Evolutionary conservation across 2,797 vertebrate species (phyloP), one percentile per base, ranked within the genome.

Genomic region (Cyclura pinguis): DNA sequence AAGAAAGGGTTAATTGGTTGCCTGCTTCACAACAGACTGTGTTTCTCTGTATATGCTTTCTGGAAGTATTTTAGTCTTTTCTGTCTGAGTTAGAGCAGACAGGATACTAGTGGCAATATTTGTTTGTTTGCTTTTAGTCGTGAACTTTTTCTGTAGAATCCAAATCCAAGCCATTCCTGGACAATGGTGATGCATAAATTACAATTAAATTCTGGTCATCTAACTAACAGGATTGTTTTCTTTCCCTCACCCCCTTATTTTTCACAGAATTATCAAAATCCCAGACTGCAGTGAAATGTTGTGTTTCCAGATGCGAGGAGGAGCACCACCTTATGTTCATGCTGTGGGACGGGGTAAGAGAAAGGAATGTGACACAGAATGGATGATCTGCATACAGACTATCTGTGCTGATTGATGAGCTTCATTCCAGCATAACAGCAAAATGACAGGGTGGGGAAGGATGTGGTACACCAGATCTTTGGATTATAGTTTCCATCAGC

Each of bases 301-400:
- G 93, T 98, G 98, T 93, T 99, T 99, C 96, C 98, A 98, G 97
- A 98, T 99, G 80, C 97, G 96, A 1, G 98, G 99, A 93, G 97
- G 97, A 32, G 95, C 97, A 73, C 99, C 99, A 1, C 98, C 99
- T 0, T 98, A 98, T 0, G 97, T 99, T 92, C 98, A 98, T 0
- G 98, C 99, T 1, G 98, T 99, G 80, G 98, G 98, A 88, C 98
- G 98, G 98, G 99, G 99, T 99, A 91, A 97, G 96, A 2, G 67
- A 89, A 85, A 64, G n/a, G 38, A 50, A 55, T 18, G 12, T 24
- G 52, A 67, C 32, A 38, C 42, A 89, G 47, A 74, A 84, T 50
- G 42, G 32, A 64, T 14, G 47, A 32, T 32, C 38, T 29, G 29
- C 2, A 24, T 29, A 42, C 5, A 24, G 16, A 4, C 5, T 52